phyloP scores from a whole-genome alignment of 2,113 vertebrate genomes.

The Entomyzon cyanotis region DNA sequence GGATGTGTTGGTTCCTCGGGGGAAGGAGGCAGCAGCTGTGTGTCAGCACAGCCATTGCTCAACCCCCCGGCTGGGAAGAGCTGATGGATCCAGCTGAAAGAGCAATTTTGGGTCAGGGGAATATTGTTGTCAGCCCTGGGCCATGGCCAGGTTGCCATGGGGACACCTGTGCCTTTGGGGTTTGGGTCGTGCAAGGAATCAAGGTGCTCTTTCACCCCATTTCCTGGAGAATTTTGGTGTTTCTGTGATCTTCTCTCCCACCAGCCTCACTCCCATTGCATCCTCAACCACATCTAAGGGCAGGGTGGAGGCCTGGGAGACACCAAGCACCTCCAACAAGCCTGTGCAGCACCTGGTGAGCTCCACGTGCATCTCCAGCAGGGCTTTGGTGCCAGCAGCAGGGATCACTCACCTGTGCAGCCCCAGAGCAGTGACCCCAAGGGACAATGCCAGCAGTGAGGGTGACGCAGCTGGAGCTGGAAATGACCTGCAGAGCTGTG shows the following conservation, averaged over 20 bases:
- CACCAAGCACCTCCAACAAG: not conserved
- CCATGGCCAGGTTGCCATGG: not conserved
- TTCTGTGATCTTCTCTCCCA: not conserved
- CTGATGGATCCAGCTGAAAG: not conserved
- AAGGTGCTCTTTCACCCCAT: not conserved
- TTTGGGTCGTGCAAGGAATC: not conserved
- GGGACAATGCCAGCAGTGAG: fast-evolving
- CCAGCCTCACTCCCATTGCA: fast-evolving
- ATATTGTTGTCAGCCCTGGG: not conserved
- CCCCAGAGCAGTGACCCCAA: not conserved
- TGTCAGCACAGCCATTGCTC: not conserved
- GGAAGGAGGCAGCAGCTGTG: not conserved
- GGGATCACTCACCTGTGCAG: not conserved
- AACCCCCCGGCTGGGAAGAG: not conserved
- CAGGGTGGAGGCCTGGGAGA: not conserved
- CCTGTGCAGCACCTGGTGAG: not conserved
- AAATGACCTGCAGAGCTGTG: not conserved
- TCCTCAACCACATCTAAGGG: not conserved
- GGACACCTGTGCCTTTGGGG: not conserved
- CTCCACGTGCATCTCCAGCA: not conserved
- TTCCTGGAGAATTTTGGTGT: not conserved
- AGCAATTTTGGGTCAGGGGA: not conserved
- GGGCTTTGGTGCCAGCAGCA: not conserved
- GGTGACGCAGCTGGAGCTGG: not conserved
- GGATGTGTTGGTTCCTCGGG: not conserved